phyloP scores from a whole-genome alignment of 2,888 invertebrate species.

The Diarsia dahlii region DNA sequence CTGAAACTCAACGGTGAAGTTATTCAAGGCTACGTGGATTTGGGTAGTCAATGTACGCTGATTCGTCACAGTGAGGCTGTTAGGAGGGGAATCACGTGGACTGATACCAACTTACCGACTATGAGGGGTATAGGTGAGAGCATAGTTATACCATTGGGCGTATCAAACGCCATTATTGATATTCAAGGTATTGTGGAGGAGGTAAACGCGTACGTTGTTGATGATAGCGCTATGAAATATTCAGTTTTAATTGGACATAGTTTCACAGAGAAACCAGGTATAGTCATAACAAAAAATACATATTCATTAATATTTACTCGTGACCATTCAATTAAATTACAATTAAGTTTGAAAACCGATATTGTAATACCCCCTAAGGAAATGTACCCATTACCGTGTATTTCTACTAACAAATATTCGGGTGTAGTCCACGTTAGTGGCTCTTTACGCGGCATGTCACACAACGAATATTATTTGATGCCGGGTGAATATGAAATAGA shows the following conservation, averaged over 20 bases:
- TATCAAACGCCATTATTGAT: conserved; percentile 1
- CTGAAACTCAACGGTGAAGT: too few species aligned
- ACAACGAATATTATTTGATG: conserved; percentile 1
- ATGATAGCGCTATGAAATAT: too few species aligned
- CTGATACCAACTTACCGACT: too few species aligned
- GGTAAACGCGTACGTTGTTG: neutral
- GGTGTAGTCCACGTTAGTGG: neutral
- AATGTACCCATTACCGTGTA: conserved; percentile 1
- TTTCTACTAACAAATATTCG: neutral
- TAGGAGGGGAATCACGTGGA: too few species aligned
- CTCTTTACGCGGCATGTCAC: too few species aligned
- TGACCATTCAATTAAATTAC: neutral
- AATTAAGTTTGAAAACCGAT: neutral
- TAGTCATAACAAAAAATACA: conserved; percentile 6
- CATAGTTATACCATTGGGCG: conserved; percentile 8
- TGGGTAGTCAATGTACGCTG: too few species aligned
- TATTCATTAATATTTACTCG: conserved; percentile 8
- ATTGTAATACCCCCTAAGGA: conserved; percentile 1
- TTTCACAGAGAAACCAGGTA: conserved; percentile 10
- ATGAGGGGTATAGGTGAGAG: too few species aligned
- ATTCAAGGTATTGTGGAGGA: conserved; percentile 14
- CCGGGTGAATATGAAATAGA: conserved; percentile 12
- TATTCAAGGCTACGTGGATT: too few species aligned
- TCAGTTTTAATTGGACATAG: conserved; percentile 1
- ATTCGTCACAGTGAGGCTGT: too few species aligned